phyloP scores from a whole-genome alignment of 2,113 vertebrate species.

The Sylvilagus bachmani region DNA sequence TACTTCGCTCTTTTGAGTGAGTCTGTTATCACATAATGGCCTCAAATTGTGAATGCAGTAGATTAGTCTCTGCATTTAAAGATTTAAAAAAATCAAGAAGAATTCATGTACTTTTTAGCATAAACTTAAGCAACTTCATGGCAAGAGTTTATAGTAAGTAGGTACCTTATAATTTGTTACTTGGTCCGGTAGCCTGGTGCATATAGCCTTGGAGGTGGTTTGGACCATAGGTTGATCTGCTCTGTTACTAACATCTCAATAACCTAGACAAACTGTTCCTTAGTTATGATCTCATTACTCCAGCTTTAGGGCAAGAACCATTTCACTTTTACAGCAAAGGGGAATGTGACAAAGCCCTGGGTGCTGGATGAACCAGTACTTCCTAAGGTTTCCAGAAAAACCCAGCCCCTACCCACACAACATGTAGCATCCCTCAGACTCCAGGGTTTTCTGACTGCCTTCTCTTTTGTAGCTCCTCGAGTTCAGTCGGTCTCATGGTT shows the following conservation, averaged over 20 bases:
- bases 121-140: too few species aligned
- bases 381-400: background rate
- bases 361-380: background rate
- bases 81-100: too few species aligned
- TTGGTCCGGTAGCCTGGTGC: background rate
- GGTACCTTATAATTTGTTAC: background rate
- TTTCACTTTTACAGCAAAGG: background rate
- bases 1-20: background rate
- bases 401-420: background rate
- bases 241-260: background rate
- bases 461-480: background rate
- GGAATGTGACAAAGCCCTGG: background rate
- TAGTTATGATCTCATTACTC: background rate
- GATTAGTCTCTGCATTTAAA: too few species aligned
- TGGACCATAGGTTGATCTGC: constrained; percentile 28
- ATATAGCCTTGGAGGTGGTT: constrained; percentile 1
- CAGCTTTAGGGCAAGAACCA: constrained; percentile 16
- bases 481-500: constrained; percentile 14
- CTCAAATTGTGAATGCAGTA: background rate
- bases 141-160: background rate
- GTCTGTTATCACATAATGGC: background rate
- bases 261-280: background rate
- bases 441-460: background rate
- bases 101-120: too few species aligned
- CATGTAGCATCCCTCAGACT: background rate